Percentiles rank a stretch among this genome's conserved stretches.
These are phyloP conservation scores for Carettochelys insculpta DNA, from an alignment of 2,113 vertebrate species.

Conservation along the genomic window DNA sequence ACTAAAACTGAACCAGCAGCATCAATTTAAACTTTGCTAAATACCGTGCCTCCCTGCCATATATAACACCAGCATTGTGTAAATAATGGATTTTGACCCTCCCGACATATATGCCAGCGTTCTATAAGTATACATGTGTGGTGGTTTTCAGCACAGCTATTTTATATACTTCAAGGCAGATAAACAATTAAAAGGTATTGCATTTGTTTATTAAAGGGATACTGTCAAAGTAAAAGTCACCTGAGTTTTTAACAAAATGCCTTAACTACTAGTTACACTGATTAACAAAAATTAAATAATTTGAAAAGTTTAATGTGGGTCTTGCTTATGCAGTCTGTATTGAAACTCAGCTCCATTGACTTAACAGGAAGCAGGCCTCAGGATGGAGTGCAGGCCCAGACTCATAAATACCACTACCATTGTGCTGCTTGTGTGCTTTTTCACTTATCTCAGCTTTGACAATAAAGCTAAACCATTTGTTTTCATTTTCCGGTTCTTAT, in stretches of 20 bases:
- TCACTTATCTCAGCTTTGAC: neutral
- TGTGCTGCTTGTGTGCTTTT: neutral
- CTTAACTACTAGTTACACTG: neutral
- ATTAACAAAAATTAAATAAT: conserved; percentile 29
- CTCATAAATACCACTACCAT: neutral
- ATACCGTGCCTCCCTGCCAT: conserved; percentile 26
- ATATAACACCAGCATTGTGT: conserved; percentile 41
- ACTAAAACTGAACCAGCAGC: neutral
- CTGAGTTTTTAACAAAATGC: conserved; percentile 38
- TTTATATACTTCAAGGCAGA: conserved; percentile 44
- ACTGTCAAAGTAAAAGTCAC: conserved; percentile 47
- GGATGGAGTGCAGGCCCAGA: neutral
- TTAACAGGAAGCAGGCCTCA: neutral
- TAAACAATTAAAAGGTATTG: conserved; percentile 64
- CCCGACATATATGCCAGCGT: neutral
- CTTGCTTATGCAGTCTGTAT: neutral
- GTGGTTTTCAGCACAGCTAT: conserved; percentile 50
- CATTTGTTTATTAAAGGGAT: conserved; percentile 55
- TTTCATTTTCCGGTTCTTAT: neutral
- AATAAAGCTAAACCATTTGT: neutral
- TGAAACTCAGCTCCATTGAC: neutral
- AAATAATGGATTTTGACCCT: conserved; percentile 59
- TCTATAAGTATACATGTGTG: conserved; percentile 45
- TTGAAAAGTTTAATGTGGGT: neutral
- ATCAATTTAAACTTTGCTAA: neutral